Evolutionary conservation across 2,113 vertebrate species (phyloP).

Genomic region (Dascyllus trimaculatus): DNA sequence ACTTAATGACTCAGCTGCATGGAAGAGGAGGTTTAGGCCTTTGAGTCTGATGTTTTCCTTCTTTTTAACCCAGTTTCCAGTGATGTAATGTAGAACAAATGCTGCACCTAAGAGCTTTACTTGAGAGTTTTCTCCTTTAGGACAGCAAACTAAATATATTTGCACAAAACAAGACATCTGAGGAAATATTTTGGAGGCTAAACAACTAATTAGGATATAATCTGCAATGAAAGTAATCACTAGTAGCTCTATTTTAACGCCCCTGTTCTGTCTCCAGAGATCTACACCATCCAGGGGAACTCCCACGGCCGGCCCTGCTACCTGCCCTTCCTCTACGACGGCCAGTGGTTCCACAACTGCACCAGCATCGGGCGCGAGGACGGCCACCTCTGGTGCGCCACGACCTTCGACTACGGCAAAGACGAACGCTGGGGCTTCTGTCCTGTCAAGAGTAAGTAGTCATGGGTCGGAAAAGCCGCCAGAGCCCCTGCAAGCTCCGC

Average conservation of each 20-base stretch:
- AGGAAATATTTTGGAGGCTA: too few species aligned
- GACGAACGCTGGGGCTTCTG: slow-evolving; percentile 98
- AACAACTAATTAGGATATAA: too few species aligned
- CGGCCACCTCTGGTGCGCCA: slow-evolving; percentile 96
- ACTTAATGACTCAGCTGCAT: too few species aligned
- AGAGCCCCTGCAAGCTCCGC: not conserved
- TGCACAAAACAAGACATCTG: too few species aligned
- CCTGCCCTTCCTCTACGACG: slow-evolving; percentile 96
- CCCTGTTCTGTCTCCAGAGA: slow-evolving; percentile 82
- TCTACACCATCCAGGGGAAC: slow-evolving; percentile 98
- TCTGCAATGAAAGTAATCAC: too few species aligned
- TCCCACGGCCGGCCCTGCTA: slow-evolving; percentile 94
- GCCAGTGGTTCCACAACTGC: slow-evolving; percentile 95
- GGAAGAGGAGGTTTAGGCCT: too few species aligned
- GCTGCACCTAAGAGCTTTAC: too few species aligned
- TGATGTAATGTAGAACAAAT: too few species aligned
- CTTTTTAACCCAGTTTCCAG: too few species aligned
- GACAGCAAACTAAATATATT: too few species aligned
- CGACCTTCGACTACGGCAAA: slow-evolving; percentile 93
- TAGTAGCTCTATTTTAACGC: not conserved
- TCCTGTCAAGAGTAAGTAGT: slow-evolving; percentile 92
- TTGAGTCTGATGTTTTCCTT: too few species aligned
- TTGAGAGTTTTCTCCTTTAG: too few species aligned
- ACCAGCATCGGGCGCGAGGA: slow-evolving; percentile 94
- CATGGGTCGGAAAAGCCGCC: not conserved